These are phyloP conservation scores for Furnarius figulus DNA, from an alignment of 2,113 vertebrate genomes.

Conservation along the genomic window DNA sequence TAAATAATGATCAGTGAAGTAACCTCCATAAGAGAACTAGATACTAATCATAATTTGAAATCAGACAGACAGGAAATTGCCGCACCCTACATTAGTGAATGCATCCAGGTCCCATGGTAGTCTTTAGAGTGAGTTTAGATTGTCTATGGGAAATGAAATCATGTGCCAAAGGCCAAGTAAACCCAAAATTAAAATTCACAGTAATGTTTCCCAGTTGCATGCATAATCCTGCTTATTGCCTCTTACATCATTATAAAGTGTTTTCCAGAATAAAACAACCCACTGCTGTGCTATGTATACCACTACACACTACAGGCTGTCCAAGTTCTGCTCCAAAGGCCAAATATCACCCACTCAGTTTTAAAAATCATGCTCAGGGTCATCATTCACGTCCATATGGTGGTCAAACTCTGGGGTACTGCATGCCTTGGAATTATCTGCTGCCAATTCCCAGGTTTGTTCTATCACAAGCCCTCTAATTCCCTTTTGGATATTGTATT, in stretches of 20 bases:
- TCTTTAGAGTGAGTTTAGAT: constrained; percentile 21
- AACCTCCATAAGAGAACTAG: background rate
- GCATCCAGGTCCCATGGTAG: constrained; percentile 53
- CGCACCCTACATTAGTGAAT: constrained; percentile 38
- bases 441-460: background rate
- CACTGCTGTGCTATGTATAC: background rate
- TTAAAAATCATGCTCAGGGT: background rate
- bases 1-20: background rate
- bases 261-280: background rate
- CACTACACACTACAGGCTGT: background rate
- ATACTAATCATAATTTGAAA: constrained; percentile 20
- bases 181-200: constrained; percentile 60
- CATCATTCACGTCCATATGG: background rate
- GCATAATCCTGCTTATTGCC: constrained; percentile 58
- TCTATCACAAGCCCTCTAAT: background rate
- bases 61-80: constrained; percentile 57
- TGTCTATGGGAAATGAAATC: constrained; percentile 48
- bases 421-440: background rate
- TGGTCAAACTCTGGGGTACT: background rate
- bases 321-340: background rate
- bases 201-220: constrained; percentile 60
- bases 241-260: constrained; percentile 51
- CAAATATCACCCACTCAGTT: constrained; percentile 7
- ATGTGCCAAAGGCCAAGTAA: constrained; percentile 45
- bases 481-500: background rate